These are phyloP conservation scores for Ennomos quercinarius DNA, from an alignment of 2,888 invertebrate genomes.

Conservation along the genomic window DNA sequence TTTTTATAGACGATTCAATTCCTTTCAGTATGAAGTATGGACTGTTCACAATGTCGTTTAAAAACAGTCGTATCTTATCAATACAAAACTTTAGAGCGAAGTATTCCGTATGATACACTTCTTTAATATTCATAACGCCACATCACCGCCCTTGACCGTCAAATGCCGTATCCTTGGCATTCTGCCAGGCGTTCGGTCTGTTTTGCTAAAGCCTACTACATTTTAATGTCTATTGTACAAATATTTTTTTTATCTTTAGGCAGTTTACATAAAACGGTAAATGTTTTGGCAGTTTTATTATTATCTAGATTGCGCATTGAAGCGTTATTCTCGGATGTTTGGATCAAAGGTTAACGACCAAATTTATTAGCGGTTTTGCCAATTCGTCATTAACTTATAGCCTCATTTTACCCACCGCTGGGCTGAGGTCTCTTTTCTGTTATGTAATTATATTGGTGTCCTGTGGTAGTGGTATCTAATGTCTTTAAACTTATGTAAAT, in stretches of 20 bases:
- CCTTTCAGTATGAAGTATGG: too few relatives aligned
- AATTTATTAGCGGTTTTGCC: constrained; percentile 7
- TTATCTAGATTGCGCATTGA: constrained; percentile 29
- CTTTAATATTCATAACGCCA: constrained; percentile 13
- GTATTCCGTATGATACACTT: too few relatives aligned
- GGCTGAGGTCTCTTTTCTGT: not conserved
- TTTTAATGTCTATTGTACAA: constrained; percentile 25
- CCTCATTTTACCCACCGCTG: constrained; percentile 13
- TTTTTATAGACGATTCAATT: constrained; percentile 1
- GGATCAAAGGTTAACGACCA: constrained; percentile 23
- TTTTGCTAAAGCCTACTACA: constrained; percentile 26
- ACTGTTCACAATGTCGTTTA: too few relatives aligned
- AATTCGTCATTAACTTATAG: constrained; percentile 11
- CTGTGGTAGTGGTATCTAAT: not conserved
- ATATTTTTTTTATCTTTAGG: constrained; percentile 30
- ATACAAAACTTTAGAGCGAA: too few relatives aligned
- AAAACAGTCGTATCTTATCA: too few relatives aligned
- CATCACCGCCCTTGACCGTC: constrained; percentile 41
- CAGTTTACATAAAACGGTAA: constrained; percentile 30
- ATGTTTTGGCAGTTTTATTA: constrained; percentile 37
- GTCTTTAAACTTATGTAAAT: not conserved
- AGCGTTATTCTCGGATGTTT: constrained; percentile 17
- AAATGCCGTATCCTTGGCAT: constrained; percentile 38
- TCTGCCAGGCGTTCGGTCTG: constrained; percentile 33
- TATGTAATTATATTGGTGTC: not conserved